Base-by-base conservation (phyloP, 2,888 invertebrate species). In the Lepetodrilus schrolli region DNA sequence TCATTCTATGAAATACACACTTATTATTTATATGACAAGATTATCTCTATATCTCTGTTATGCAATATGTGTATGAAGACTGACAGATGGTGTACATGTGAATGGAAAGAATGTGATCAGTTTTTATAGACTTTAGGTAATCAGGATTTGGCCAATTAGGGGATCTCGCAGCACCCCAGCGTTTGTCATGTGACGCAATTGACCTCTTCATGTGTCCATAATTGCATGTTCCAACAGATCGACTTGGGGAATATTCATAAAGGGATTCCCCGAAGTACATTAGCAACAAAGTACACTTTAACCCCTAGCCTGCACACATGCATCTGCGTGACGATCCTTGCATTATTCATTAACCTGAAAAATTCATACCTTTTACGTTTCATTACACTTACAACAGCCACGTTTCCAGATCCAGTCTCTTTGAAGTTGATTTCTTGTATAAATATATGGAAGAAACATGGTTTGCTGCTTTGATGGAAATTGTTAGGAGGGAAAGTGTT, bases 211-310 rank as follows among this genome's bases (percentile, higher is more conserved):
- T 10, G 50, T 43, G 43, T 43, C 17, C 4, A 17, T 43, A 43
- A 43, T 43, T 43, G 43, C 43, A 43, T 43, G 43, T 17, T 43
- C 43, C 17, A 13, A 2, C 43, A 43, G 43, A 43, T 43, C 17
- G 17, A 43, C 43, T 43, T 43, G 43, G 43, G 43, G 17, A 58
- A 58, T 58, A 58, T 58, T 58, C 58, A 58, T 58, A 58, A 58
- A 58, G 58, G 34, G 58, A 58, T 43, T 43, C 34, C 58, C 58
- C 30, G 5, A 58, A 58, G 58, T 58, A 30, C 58, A 26, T 17
- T 58, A 34, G 58, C 58, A 58, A 58, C 58, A 23, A 30, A 30
- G 10, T 17, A 3, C 26, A 58, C 30, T 10, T 17, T 58, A 30
- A 30, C 58, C 58, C 51, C 21, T 51, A n/a, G 26, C 21, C 58